phyloP scores from a whole-genome alignment of 2,113 vertebrate genomes.

The Pionites leucogaster region DNA sequence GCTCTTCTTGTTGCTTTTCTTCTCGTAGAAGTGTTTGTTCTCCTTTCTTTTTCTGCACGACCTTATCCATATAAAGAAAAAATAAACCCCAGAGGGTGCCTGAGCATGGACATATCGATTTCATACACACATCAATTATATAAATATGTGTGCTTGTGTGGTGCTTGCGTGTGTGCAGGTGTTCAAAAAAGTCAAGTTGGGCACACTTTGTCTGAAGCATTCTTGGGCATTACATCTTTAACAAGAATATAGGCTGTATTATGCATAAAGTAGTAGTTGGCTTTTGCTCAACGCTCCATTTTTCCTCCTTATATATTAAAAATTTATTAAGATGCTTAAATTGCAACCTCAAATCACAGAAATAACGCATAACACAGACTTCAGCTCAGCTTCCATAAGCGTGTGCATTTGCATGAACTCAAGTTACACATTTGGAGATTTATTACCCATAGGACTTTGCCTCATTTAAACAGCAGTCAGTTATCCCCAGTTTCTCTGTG shows the following conservation, averaged over 20 bases:
- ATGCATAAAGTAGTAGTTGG: background rate
- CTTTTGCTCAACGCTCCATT: background rate
- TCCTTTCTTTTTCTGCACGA: background rate
- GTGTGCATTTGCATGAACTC: background rate
- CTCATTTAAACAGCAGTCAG: background rate
- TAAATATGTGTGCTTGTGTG: background rate
- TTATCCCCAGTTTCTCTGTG: background rate
- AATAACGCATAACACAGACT: background rate
- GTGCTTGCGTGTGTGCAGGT: accelerated
- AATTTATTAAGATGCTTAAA: background rate
- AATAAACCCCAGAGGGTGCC: background rate
- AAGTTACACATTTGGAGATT: background rate
- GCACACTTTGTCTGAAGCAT: background rate
- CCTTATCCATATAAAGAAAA: background rate
- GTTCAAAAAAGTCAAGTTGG: background rate
- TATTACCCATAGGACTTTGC: background rate
- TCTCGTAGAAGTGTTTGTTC: background rate
- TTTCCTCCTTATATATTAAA: background rate
- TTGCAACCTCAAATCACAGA: background rate
- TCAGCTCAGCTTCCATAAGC: background rate
- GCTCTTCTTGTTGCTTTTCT: background rate
- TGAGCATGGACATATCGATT: background rate
- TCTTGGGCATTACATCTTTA: background rate
- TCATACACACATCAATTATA: background rate
- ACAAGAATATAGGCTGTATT: background rate